phyloP scores from a whole-genome alignment of 2,797 vertebrate species.

The Sebastes itinus region DNA sequence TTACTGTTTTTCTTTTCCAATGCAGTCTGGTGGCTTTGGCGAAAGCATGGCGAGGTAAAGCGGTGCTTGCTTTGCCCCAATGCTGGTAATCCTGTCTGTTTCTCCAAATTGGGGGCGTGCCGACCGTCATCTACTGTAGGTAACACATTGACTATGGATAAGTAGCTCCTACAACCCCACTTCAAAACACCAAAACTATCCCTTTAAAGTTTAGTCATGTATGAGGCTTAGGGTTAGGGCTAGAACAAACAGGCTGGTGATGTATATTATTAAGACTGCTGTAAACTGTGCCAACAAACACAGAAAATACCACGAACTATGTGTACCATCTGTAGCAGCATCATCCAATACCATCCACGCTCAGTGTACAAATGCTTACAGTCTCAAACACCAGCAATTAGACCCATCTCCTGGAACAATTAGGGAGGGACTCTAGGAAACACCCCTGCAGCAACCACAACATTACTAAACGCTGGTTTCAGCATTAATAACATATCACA shows the following conservation, averaged over 20 bases:
- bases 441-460: neutral
- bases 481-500: neutral
- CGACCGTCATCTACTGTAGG: too few relatives aligned
- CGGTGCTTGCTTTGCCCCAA: too few relatives aligned
- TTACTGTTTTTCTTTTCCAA: too few relatives aligned
- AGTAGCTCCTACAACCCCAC: too few relatives aligned
- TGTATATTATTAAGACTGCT: neutral
- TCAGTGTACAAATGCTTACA: neutral
- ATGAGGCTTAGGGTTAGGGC: too few relatives aligned
- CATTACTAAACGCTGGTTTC: neutral
- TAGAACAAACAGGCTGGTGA: neutral
- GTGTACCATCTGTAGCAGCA: neutral
- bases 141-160: too few relatives aligned
- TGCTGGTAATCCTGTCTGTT: too few relatives aligned
- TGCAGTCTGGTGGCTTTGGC: too few relatives aligned
- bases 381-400: neutral
- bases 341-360: neutral
- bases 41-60: too few relatives aligned
- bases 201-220: neutral
- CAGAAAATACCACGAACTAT: neutral
- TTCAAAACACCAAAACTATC: too few relatives aligned
- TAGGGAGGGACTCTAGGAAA: neutral
- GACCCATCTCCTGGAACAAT: neutral
- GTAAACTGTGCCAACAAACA: neutral
- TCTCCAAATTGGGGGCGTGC: too few relatives aligned